These are phyloP conservation scores for Cheilosia vernalis DNA, from an alignment of 2,888 invertebrate species.

Conservation along the genomic window DNA sequence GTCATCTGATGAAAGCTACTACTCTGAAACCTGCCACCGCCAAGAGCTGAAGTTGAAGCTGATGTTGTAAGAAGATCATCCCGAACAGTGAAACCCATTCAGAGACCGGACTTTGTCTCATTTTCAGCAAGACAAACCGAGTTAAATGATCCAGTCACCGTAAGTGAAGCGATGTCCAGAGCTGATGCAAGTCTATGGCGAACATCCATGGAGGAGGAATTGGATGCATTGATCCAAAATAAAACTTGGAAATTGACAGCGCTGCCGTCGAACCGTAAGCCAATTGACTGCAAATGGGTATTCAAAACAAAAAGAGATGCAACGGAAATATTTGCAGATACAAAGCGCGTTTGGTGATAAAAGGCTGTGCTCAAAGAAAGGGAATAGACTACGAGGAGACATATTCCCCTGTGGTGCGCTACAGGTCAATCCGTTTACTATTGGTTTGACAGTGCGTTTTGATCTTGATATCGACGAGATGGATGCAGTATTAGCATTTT, in stretches of 20 bases:
- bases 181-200: too few species aligned
- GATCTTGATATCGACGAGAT: conserved; percentile 40
- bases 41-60: background rate
- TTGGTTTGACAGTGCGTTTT: conserved; percentile 28
- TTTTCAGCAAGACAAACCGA: conserved; percentile 8
- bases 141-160: conserved; percentile 45
- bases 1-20: conserved; percentile 1
- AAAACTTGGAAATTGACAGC: too few species aligned
- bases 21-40: background rate
- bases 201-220: too few species aligned
- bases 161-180: conserved; percentile 56
- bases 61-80: conserved; percentile 2
- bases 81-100: background rate
- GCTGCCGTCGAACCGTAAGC: too few species aligned
- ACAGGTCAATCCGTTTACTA: conserved; percentile 16
- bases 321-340: too few species aligned
- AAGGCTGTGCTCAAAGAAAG: too few species aligned
- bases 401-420: conserved; percentile 14
- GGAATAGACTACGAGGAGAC: too few species aligned
- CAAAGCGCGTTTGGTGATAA: too few species aligned
- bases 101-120: conserved; percentile 17
- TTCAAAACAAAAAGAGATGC: too few species aligned
- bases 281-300: too few species aligned
- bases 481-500: conserved; percentile 21
- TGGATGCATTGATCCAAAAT: too few species aligned